Evolutionary conservation across 2,113 vertebrate species (phyloP), one percentile per base, ranked within the genome.

Genomic region (Micronisus gabar): DNA sequence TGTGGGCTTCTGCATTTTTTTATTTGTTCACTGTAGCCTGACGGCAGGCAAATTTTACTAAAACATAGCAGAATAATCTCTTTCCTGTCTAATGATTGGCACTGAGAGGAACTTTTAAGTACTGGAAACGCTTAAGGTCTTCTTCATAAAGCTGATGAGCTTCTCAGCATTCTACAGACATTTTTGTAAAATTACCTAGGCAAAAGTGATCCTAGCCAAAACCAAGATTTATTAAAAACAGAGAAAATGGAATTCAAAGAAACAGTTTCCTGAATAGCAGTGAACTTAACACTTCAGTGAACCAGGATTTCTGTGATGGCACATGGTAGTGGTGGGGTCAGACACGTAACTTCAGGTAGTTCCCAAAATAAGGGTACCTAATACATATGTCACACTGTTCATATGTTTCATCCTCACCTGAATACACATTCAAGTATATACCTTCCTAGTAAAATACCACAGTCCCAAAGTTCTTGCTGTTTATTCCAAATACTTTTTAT

Each of bases 171-270:
- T 92, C 83, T 93, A 81, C 41, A 95, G 87, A 52, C 81, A 93
- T 95, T 93, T 93, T 88, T 90, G 68, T 84, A 83, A 96, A 95
- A 93, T 94, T 96, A 97, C 96, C 95, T 94, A 96, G 83, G 62
- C 94, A 94, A 95, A 26, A 89, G 14, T 38, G 38, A 91, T 68
- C 21, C 4, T 25, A 67, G 86, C 86, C 92, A 97, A 97, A 96
- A 76, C 80, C 94, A 93, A 92, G 86, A 88, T 93, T 96, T 95
- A 93, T 94, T 92, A 93, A 86, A 97, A 97, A 30, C 65, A 95
- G 86, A 97, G 76, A 91, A 96, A 86, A 93, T 25, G 5, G 36
- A 97, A 95, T 91, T 78, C 83, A 88, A 88, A 93, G 75, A 86
- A 95, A 80, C 22, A 63, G 34, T 74, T 95, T 97, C 76, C 92